Percentiles rank a stretch among this genome's conserved stretches.
Evolutionary conservation across 2,797 vertebrate genomes (phyloP).

Genomic region (Xenops minutus): DNA sequence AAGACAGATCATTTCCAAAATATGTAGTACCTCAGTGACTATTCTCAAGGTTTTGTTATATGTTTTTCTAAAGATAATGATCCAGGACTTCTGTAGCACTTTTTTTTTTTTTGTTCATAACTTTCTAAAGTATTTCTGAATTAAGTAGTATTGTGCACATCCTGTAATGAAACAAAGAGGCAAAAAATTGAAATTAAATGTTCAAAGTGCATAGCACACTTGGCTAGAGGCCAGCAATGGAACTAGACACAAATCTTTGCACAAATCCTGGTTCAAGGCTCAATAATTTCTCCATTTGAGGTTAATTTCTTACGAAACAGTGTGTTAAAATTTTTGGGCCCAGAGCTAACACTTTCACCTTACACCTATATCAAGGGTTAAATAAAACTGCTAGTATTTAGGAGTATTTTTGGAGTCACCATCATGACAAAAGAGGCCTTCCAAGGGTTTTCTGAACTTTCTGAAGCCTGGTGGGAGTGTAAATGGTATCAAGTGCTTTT

Average conservation of each 20-base stretch:
- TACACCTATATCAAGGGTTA: not conserved
- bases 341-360: not conserved
- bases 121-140: not conserved
- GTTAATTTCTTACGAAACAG: not conserved
- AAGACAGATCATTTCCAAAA: not conserved
- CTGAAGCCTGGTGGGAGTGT: fast-evolving
- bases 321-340: not conserved
- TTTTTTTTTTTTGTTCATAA: not conserved
- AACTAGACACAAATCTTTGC: not conserved
- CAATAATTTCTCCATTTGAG: not conserved
- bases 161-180: not conserved
- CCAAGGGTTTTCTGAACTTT: not conserved
- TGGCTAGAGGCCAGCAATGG: not conserved
- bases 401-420: not conserved
- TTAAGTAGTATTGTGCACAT: not conserved
- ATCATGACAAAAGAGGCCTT: not conserved
- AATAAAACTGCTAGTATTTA: not conserved
- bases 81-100: not conserved
- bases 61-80: not conserved
- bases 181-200: not conserved
- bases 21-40: not conserved
- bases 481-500: not conserved
- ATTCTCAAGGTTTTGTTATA: not conserved
- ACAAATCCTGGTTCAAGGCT: not conserved
- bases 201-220: not conserved